Conservation (phyloP, 2,113 vertebrate genomes). For the Stigmatopora argus region DNA sequence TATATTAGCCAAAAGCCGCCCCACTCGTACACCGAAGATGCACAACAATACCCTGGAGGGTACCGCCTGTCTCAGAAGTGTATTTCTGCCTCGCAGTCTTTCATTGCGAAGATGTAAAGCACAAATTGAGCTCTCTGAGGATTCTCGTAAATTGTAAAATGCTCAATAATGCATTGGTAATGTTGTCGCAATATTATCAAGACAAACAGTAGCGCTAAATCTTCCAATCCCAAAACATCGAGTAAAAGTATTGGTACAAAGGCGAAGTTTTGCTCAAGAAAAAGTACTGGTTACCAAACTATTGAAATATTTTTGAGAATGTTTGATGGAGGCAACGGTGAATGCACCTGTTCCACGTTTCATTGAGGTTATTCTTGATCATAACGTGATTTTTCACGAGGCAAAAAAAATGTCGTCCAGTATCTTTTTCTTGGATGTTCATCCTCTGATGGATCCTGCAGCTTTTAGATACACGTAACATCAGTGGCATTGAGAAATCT, state of each 20-base stretch:
- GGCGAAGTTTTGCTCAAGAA: too few relatives aligned
- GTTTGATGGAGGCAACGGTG: neutral
- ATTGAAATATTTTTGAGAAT: too few relatives aligned
- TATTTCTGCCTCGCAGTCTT: constrained; percentile 16
- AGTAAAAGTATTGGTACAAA: too few relatives aligned
- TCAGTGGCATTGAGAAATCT: constrained; percentile 20
- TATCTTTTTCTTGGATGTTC: constrained; percentile 23
- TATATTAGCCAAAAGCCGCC: constrained; percentile 14
- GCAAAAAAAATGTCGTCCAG: constrained; percentile 5
- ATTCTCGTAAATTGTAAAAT: constrained; percentile 12
- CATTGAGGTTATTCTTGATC: neutral
- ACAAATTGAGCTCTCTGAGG: constrained; percentile 42
- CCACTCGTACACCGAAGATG: constrained; percentile 11
- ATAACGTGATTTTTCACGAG: constrained; percentile 8
- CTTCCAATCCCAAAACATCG: too few relatives aligned
- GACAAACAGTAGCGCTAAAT: neutral
- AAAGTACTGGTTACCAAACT: too few relatives aligned
- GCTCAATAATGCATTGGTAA: constrained; percentile 46
- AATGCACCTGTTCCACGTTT: neutral
- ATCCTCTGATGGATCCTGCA: constrained; percentile 26
- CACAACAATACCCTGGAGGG: constrained; percentile 18
- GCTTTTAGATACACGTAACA: constrained; percentile 26
- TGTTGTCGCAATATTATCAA: constrained; percentile 13
- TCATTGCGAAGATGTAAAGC: constrained; percentile 16
- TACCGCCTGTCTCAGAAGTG: constrained; percentile 31